Evolutionary conservation across 2,113 vertebrate genomes (phyloP), one percentile per base, ranked within the genome.

Genomic region (Melanerpes aurifrons): DNA sequence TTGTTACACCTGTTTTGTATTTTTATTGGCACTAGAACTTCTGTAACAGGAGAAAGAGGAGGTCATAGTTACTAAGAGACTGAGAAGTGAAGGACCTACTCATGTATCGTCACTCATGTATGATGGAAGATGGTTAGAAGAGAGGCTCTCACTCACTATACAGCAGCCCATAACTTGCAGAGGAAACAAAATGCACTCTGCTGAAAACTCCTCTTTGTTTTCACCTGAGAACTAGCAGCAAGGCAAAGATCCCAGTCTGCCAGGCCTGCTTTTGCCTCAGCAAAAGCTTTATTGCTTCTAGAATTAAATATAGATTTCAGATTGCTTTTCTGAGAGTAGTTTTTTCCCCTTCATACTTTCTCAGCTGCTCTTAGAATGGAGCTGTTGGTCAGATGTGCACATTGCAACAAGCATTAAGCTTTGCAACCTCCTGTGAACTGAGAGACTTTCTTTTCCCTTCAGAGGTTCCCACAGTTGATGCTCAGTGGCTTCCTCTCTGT

Each of bases 371-470:
- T 68, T 32, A 53, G 43, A 62, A 45, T 1, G 17, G 21, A 53
- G 84, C 45, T 84, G 40, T 28, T 3, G 9, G 47, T 61, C 0
- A 0, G 68, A 80, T 29, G 50, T 50, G 63, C 15, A 18, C 24
- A 62, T 31, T 73, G 61, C 15, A 59, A 50, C 20, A 40, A 70
- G 17, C 61, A 37, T 15, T 43, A 72, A 69, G n/a, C 25, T 82
- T 47, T 82, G 15, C 35, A 89, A 74, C 25, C 13, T 80, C 53
- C 32, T 64, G 72, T 56, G 58, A 87, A 35, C 62, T 45, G 15
- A 88, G 54, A 86, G 29, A 37, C 35, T 69, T 85, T 87, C 26
- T 79, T 91, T 94, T 71, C 75, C n/a, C 19, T 77, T 86, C 76
- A 69, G n/a, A 90, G 10, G 12, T 88, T 90, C 87, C 69, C 86